Evolutionary conservation across 1,140 invertebrate species (phyloP).

Genomic region (Leptinotarsa lineolata): DNA sequence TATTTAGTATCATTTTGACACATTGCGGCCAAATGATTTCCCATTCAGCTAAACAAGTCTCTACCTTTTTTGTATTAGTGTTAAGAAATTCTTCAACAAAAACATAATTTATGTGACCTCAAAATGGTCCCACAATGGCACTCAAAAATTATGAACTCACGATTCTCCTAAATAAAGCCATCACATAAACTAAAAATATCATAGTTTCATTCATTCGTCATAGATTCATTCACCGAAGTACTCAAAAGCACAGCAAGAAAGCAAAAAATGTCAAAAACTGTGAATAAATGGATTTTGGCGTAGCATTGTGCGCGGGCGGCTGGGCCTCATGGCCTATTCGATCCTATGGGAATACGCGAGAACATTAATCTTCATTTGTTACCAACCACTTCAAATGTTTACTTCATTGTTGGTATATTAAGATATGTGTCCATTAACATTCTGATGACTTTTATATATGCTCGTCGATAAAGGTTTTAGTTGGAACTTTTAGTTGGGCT

Average conservation of each 20-base stretch:
- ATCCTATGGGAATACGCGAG: constrained; percentile 45
- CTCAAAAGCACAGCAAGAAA: constrained; percentile 45
- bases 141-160: constrained; percentile 43
- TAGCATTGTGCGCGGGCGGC: constrained; percentile 42
- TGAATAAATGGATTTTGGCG: constrained; percentile 41
- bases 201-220: constrained; percentile 41
- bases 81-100: constrained; percentile 27
- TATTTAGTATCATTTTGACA: constrained; percentile 35
- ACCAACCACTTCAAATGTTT: constrained; percentile 51
- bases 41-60: constrained; percentile 33
- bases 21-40: constrained; percentile 44
- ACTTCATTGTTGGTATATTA: constrained; percentile 45
- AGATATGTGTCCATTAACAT: constrained; percentile 33
- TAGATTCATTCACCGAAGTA: constrained; percentile 28
- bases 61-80: constrained; percentile 22
- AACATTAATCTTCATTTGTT: constrained; percentile 54
- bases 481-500: neutral
- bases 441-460: constrained; percentile 13
- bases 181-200: constrained; percentile 48
- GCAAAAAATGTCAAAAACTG: constrained; percentile 45
- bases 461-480: neutral
- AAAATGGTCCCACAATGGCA: constrained; percentile 42
- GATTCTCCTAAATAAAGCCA: constrained; percentile 32
- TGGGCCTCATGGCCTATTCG: constrained; percentile 25
- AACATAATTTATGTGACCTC: constrained; percentile 49